These are phyloP conservation scores for Azemiops feae DNA, from an alignment of 2,113 vertebrate genomes.

Conservation along the genomic window DNA sequence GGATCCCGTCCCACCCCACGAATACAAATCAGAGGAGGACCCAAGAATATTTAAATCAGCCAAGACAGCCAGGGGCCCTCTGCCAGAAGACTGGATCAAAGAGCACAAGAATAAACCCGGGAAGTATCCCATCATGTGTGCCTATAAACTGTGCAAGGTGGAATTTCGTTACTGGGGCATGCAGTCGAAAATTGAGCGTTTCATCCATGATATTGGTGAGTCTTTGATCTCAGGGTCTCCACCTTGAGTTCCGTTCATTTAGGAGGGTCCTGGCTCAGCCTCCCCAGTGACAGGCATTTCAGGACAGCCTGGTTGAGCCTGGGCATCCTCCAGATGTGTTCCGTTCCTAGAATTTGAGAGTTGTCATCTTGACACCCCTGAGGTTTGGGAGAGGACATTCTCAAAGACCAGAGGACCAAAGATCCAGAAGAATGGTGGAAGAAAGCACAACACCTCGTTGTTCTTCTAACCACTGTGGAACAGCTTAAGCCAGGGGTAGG, in stretches of 20 bases:
- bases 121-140: slow-evolving; percentile 91
- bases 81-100: slow-evolving; percentile 91
- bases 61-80: slow-evolving; percentile 91
- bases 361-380: neutral
- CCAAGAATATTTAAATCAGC: slow-evolving; percentile 87
- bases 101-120: slow-evolving; percentile 82
- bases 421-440: neutral
- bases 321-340: neutral
- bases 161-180: slow-evolving; percentile 99
- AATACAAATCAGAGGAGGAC: slow-evolving; percentile 95
- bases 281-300: neutral
- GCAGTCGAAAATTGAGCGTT: slow-evolving; percentile 98
- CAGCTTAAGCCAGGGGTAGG: neutral
- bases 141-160: slow-evolving; percentile 98
- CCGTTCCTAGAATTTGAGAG: neutral
- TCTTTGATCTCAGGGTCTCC: neutral
- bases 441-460: neutral
- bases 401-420: neutral
- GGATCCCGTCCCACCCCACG: slow-evolving; percentile 86
- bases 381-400: neutral
- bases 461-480: neutral
- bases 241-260: neutral
- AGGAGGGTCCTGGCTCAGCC: neutral
- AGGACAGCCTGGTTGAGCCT: neutral
- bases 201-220: slow-evolving; percentile 98